Conservation (phyloP, 2,888 invertebrate genomes). For the Petrolisthes manimaculis region DNA sequence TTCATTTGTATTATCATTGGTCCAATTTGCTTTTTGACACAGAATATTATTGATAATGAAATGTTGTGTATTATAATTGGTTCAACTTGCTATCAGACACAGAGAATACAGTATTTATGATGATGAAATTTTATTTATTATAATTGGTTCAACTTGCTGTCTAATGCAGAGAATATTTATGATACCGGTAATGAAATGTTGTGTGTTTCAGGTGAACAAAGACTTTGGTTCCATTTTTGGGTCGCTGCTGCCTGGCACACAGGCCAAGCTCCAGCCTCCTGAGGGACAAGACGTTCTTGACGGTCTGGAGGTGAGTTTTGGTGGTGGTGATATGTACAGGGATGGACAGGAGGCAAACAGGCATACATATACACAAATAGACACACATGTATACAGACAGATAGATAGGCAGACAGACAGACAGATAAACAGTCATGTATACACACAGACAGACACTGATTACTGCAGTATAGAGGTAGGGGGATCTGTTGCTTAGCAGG, state of each 20-base stretch:
- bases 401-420: no score
- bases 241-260: conserved; percentile 89
- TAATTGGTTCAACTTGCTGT: no score
- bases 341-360: not conserved
- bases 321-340: not conserved
- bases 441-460: no score
- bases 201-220: conserved; percentile 77
- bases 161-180: no score
- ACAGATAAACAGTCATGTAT: no score
- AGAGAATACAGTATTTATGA: conserved; percentile 14
- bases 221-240: conserved; percentile 97
- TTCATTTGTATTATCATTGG: no score
- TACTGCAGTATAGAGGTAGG: no score
- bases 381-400: not conserved
- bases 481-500: no score
- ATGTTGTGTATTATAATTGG: no score
- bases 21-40: no score
- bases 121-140: conserved; percentile 52
- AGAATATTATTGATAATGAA: no score
- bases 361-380: not conserved
- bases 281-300: conserved; percentile 82
- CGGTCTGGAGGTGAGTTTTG: conserved; percentile 82
- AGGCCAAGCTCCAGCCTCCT: conserved; percentile 85
- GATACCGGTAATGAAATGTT: conserved; percentile 64
- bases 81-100: not conserved